Conservation (phyloP, 2,113 vertebrate genomes). For the Euleptes europaea region DNA sequence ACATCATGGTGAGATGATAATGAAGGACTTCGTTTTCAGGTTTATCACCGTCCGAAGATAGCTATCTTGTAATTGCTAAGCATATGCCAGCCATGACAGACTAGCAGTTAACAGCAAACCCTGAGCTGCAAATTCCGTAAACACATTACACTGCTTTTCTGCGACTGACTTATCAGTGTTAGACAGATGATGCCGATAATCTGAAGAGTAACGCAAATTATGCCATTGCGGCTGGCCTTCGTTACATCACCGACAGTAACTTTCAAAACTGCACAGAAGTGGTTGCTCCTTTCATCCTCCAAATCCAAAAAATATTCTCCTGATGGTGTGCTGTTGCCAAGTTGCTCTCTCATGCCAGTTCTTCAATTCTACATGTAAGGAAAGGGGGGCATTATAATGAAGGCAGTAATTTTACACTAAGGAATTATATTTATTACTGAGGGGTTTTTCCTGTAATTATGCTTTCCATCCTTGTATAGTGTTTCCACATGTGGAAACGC, state of each 20-base stretch:
- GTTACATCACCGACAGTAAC: background rate
- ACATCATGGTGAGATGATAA: background rate
- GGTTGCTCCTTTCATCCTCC: background rate
- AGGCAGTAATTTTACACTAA: background rate
- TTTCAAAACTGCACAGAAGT: background rate
- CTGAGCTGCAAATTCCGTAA: background rate
- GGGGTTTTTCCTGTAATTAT: background rate
- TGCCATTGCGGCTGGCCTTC: background rate
- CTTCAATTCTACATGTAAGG: slow-evolving; percentile 12
- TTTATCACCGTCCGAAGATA: background rate
- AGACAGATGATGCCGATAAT: background rate
- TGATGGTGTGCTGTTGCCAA: background rate
- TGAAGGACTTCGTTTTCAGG: fast-evolving
- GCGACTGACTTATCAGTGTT: background rate
- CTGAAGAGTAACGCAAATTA: background rate
- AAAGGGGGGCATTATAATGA: slow-evolving; percentile 1
- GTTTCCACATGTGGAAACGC: background rate
- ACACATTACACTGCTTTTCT: background rate
- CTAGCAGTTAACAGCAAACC: background rate
- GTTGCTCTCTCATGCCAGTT: background rate
- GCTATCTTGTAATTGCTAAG: background rate
- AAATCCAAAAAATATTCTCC: background rate
- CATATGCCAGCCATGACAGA: background rate
- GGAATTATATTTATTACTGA: background rate
- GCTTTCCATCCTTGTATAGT: background rate